These are phyloP conservation scores for Mythimna pallens DNA, from an alignment of 2,888 invertebrate genomes.

Conservation along the genomic window DNA sequence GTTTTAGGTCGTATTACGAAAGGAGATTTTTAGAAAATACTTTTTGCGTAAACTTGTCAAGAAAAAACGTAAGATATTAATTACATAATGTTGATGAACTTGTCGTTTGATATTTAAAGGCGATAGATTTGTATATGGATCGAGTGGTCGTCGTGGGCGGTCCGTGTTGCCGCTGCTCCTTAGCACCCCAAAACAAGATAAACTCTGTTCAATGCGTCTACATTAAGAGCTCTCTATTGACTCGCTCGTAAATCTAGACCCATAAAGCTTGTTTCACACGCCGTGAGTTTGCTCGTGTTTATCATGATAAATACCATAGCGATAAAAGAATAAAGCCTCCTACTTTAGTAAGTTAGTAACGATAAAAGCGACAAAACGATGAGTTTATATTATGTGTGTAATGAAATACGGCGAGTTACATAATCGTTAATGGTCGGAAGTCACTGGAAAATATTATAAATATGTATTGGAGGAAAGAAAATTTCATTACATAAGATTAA, in stretches of 20 bases:
- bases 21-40: slow-evolving; percentile 74
- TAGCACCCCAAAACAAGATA: slow-evolving; percentile 61
- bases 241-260: slow-evolving; percentile 60
- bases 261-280: slow-evolving; percentile 60
- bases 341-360: slow-evolving; percentile 29
- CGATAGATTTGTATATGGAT: slow-evolving; percentile 33
- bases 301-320: slow-evolving; percentile 34
- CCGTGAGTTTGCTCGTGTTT: slow-evolving; percentile 34
- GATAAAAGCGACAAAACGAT: slow-evolving; percentile 38
- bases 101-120: slow-evolving; percentile 54
- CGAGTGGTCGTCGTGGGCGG: slow-evolving; percentile 58
- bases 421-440: slow-evolving; percentile 27
- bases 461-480: slow-evolving; percentile 36
- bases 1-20: slow-evolving; percentile 50
- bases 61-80: slow-evolving; percentile 64
- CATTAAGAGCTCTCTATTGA: slow-evolving; percentile 59
- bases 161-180: slow-evolving; percentile 47
- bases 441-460: slow-evolving; percentile 25
- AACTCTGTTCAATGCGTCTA: slow-evolving; percentile 55
- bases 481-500: slow-evolving; percentile 34
- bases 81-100: slow-evolving; percentile 63
- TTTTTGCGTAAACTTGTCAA: slow-evolving; percentile 69
- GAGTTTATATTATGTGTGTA: slow-evolving; percentile 4
- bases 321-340: slow-evolving; percentile 36
- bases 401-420: slow-evolving; percentile 28